A percentile compares a stretch with the other conserved stretches of the same genome.
phyloP scores from a whole-genome alignment of 2,888 invertebrate genomes.

The Pseudoips prasinana region DNA sequence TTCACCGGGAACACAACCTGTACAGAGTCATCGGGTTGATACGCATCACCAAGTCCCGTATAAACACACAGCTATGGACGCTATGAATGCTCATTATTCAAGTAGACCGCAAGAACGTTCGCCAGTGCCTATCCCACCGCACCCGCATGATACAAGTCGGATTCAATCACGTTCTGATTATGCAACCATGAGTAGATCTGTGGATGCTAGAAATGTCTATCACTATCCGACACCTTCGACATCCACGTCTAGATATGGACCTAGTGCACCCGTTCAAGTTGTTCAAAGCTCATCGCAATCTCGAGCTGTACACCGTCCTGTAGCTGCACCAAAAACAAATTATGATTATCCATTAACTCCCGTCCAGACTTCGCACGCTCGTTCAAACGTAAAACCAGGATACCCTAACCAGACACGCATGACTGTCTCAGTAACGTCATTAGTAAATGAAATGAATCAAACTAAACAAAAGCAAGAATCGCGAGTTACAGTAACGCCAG shows the following conservation, averaged over 20 bases:
- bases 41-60: slow-evolving; percentile 58
- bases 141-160: slow-evolving; percentile 53
- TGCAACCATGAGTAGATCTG: slow-evolving; percentile 47
- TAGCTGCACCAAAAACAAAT: slow-evolving; percentile 56
- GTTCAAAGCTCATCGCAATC: slow-evolving; percentile 56
- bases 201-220: slow-evolving; percentile 56
- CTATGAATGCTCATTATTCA: slow-evolving; percentile 55
- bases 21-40: slow-evolving; percentile 61
- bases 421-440: slow-evolving; percentile 74
- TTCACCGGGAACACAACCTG: slow-evolving; percentile 48
- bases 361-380: slow-evolving; percentile 62
- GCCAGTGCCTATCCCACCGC: slow-evolving; percentile 51
- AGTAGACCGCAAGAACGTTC: slow-evolving; percentile 58
- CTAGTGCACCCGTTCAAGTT: slow-evolving; percentile 48
- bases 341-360: slow-evolving; percentile 60
- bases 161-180: slow-evolving; percentile 57
- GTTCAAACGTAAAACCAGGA: slow-evolving; percentile 60
- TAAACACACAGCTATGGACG: slow-evolving; percentile 58
- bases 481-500: slow-evolving; percentile 82
- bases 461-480: slow-evolving; percentile 85
- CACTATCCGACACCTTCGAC: slow-evolving; percentile 64
- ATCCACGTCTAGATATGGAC: slow-evolving; percentile 56
- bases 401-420: slow-evolving; percentile 68
- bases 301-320: slow-evolving; percentile 53
- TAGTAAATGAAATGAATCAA: slow-evolving; percentile 75